Conservation (phyloP, 2,888 invertebrate genomes). For the Harpalus rubripes region DNA sequence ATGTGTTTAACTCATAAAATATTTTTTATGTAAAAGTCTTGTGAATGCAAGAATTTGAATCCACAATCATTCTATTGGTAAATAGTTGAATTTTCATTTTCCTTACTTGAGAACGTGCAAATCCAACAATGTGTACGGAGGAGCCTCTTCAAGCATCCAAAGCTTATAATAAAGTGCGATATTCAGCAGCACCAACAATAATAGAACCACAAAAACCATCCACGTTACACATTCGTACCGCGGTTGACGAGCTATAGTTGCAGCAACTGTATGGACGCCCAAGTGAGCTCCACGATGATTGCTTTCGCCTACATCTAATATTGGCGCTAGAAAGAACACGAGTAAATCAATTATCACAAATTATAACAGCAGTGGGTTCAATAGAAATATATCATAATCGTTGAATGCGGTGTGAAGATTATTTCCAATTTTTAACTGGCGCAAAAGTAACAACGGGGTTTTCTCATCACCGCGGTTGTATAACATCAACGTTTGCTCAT, state of each 20-base stretch:
- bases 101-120: constrained; percentile 79
- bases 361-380: too few species aligned
- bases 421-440: too few species aligned
- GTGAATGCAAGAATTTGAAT: too few species aligned
- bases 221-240: constrained; percentile 75
- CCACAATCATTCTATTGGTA: too few species aligned
- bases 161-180: constrained; percentile 91
- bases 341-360: constrained; percentile 11
- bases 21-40: too few species aligned
- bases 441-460: too few species aligned
- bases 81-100: not conserved
- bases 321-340: constrained; percentile 51
- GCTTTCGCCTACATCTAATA: constrained; percentile 74
- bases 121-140: constrained; percentile 79
- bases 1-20: too few species aligned
- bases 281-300: constrained; percentile 42
- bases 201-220: constrained; percentile 80
- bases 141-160: constrained; percentile 84
- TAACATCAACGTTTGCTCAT: too few species aligned
- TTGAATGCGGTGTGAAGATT: too few species aligned
- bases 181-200: constrained; percentile 85
- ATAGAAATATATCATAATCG: too few species aligned
- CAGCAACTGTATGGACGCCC: constrained; percentile 67
- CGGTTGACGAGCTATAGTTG: constrained; percentile 72
- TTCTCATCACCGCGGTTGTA: too few species aligned